Base-by-base conservation (phyloP, 2,888 invertebrate genomes). In the Eupithecia abbreviata region DNA sequence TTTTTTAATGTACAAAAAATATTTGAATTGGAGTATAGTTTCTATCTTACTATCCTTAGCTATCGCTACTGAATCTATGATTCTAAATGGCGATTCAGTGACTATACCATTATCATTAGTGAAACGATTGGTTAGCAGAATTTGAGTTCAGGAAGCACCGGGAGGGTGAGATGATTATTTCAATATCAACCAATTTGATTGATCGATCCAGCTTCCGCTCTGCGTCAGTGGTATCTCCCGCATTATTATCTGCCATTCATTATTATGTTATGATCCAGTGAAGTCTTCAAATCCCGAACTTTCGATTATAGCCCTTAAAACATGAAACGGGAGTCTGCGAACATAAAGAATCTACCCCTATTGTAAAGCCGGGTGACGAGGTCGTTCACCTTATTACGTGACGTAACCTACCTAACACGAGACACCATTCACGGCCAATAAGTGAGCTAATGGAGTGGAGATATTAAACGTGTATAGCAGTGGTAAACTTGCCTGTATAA, bases 371-470 rank as follows among this genome's bases (percentile, higher is more conserved):
- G 58, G 10, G 58, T 18, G 9, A 58, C 58, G 58, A 42, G n/a
- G 67, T 67, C 18, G n/a, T 68, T 68, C n/a, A 43, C 67, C 67
- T n/a, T 3, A 45, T 45, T 18, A 68, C 43, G 42, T 43, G 43
- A 68, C 67, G 18, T 68, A 45, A 66, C 43, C 67, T 10, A 42
- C 43, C 7, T n/a, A n/a, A 9, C 67, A 68, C 67, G 67, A 45
- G 67, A 42, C 67, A n/a, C 45, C 67, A 68, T 68, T 68, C 67
- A 68, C 43, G 15, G 9, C 3, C 10, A 43, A n/a, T 45, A 4
- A 43, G 45, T n/a, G 45, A 68, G 15, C 42, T 66, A 15, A n/a
- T 18, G 4, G 62, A n/a, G 62, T 58, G 62, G 30, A 58, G 9
- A 18, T 58, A 3, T 58, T 55, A 55, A 9, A 58, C 9, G 7